phyloP scores from a whole-genome alignment of 2,888 invertebrate species.

The Hymenopus coronatus region DNA sequence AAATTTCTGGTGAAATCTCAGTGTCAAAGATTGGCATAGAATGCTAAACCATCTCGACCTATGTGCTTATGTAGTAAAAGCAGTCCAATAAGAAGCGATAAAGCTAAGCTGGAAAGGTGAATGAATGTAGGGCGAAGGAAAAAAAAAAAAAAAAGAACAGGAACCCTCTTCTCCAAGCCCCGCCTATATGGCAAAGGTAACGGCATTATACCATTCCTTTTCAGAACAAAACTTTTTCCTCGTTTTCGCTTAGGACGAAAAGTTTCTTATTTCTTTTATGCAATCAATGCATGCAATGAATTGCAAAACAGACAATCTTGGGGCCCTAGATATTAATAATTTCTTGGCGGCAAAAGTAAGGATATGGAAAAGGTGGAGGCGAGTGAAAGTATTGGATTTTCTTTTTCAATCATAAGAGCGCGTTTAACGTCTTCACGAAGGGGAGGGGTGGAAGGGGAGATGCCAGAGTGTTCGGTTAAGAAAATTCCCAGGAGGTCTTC shows the following conservation, averaged over 20 bases:
- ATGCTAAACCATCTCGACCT: no score
- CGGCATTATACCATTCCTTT: neutral
- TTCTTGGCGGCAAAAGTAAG: constrained; percentile 2
- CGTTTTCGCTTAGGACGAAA: neutral
- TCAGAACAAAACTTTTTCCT: neutral
- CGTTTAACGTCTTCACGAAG: constrained; percentile 19
- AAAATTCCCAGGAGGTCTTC: constrained; percentile 4
- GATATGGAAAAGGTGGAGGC: constrained; percentile 10
- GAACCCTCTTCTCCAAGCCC: neutral
- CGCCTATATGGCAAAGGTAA: neutral
- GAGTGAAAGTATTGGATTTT: constrained; percentile 24
- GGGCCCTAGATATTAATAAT: constrained; percentile 15
- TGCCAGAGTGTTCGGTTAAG: neutral
- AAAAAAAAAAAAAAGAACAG: neutral
- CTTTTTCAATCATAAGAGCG: constrained; percentile 26
- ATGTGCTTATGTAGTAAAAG: no score
- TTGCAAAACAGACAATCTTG: constrained; percentile 27
- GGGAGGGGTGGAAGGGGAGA: neutral
- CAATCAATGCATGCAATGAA: constrained; percentile 28
- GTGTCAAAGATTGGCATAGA: no score
- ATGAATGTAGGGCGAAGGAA: neutral
- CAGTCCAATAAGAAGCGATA: neutral
- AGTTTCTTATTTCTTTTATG: constrained; percentile 24
- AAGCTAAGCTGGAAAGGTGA: neutral
- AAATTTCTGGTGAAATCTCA: no score